phyloP scores from a whole-genome alignment of 2,888 invertebrate genomes.

The Pollenia amentaria region DNA sequence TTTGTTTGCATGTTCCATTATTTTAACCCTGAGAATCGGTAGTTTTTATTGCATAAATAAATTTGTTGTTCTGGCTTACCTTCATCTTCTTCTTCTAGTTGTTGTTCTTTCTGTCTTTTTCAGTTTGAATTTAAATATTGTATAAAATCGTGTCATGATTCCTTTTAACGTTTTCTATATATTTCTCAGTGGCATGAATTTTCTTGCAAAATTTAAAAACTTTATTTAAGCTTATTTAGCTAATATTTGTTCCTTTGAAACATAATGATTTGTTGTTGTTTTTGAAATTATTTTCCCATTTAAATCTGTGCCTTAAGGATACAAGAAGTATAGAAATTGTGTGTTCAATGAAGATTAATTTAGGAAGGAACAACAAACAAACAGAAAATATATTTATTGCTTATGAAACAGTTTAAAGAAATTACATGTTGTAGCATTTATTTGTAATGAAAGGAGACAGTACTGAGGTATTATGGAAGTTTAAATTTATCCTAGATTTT shows the following conservation, averaged over 20 bases:
- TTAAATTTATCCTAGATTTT: too few relatives aligned
- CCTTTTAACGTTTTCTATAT: not conserved
- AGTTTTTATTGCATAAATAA: constrained; percentile 31
- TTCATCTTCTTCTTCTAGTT: not conserved
- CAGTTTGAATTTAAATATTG: constrained; percentile 3
- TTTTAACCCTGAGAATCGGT: constrained; percentile 7
- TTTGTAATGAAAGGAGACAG: not conserved
- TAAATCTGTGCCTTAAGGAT: too few relatives aligned
- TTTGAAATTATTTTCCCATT: not conserved
- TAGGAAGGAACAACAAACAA: too few relatives aligned
- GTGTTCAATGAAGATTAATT: too few relatives aligned
- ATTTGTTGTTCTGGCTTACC: constrained; percentile 28
- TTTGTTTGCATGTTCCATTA: not conserved
- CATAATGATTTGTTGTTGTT: constrained; percentile 10
- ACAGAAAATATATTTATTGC: not conserved
- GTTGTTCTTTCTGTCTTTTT: not conserved
- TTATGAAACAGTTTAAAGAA: not conserved
- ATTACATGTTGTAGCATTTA: not conserved
- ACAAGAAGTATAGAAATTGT: not conserved
- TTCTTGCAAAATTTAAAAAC: not conserved
- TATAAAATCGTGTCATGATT: not conserved
- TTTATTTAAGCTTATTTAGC: not conserved
- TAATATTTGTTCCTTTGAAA: not conserved
- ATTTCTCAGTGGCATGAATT: not conserved
- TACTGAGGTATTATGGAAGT: too few relatives aligned